Evolutionary conservation across 2,888 invertebrate species (phyloP).

Genomic region (Plagiodera versicolora): DNA sequence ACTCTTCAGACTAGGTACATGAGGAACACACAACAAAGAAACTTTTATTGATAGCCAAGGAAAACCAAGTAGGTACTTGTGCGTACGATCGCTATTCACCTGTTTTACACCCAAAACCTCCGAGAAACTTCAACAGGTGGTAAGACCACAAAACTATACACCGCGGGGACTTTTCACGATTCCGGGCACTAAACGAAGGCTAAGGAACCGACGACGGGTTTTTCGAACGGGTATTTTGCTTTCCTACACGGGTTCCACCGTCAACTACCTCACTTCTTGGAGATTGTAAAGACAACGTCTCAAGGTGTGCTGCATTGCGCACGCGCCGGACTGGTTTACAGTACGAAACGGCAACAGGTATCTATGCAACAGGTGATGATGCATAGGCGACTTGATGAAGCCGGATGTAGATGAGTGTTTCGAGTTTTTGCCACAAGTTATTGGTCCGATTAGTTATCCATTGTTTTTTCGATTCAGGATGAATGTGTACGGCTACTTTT

Average conservation of each 20-base stretch:
- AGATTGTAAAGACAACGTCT: constrained; percentile 45
- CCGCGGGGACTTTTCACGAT: too few species aligned
- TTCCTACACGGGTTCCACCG: constrained; percentile 38
- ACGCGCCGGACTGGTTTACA: constrained; percentile 49
- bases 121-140: constrained; percentile 29
- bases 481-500: too few species aligned
- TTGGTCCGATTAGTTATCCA: too few species aligned
- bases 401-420: neutral
- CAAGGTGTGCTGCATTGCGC: constrained; percentile 48
- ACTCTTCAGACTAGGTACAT: too few species aligned
- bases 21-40: too few species aligned
- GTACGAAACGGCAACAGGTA: constrained; percentile 26
- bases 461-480: too few species aligned
- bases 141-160: constrained; percentile 34
- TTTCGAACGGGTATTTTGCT: constrained; percentile 44
- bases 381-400: neutral
- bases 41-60: too few species aligned
- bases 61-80: too few species aligned
- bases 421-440: too few species aligned
- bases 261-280: constrained; percentile 32
- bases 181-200: constrained; percentile 4
- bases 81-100: too few species aligned
- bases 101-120: neutral
- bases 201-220: constrained; percentile 25
- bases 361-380: neutral